Evolutionary conservation across 2,113 vertebrate species (phyloP).

Genomic region (Brachypodius melanocephalos): DNA sequence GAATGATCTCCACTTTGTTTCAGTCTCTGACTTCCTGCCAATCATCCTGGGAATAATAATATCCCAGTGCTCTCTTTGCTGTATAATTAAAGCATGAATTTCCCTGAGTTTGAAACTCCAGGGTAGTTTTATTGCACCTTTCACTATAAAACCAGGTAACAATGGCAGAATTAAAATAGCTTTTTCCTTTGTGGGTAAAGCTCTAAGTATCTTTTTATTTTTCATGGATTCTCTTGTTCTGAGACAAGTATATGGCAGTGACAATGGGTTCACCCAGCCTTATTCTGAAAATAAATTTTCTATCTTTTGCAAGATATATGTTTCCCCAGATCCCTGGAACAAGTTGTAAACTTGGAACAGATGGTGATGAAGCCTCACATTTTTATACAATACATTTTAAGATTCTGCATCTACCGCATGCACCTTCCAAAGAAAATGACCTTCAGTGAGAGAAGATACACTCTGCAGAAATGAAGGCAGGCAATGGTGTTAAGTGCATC

Average conservation of each 20-base stretch:
- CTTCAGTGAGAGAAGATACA: constrained; percentile 62
- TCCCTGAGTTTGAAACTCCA: constrained; percentile 72
- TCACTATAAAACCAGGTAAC: constrained; percentile 73
- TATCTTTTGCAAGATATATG: constrained; percentile 77
- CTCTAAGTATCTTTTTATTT: constrained; percentile 49
- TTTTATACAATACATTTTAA: constrained; percentile 76
- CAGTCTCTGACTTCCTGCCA: constrained; percentile 57
- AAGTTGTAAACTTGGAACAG: constrained; percentile 79
- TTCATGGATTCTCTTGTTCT: constrained; percentile 64
- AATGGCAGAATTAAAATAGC: constrained; percentile 68
- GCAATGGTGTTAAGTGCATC: constrained; percentile 26
- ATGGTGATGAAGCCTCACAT: constrained; percentile 76
- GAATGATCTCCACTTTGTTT: constrained; percentile 51
- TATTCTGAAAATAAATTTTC: constrained; percentile 73
- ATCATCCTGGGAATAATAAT: constrained; percentile 68
- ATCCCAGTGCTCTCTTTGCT: constrained; percentile 67
- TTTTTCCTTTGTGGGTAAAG: constrained; percentile 59
- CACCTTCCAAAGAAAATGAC: constrained; percentile 75
- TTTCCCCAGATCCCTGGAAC: constrained; percentile 73
- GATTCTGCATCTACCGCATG: constrained; percentile 69
- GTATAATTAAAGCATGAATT: constrained; percentile 76
- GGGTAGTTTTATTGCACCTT: constrained; percentile 72
- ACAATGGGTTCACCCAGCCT: constrained; percentile 69
- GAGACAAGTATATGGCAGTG: constrained; percentile 43
- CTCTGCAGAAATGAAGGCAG: constrained; percentile 7